phyloP scores from a whole-genome alignment of 2,797 vertebrate species.

The Odontamblyopus lacepedii region DNA sequence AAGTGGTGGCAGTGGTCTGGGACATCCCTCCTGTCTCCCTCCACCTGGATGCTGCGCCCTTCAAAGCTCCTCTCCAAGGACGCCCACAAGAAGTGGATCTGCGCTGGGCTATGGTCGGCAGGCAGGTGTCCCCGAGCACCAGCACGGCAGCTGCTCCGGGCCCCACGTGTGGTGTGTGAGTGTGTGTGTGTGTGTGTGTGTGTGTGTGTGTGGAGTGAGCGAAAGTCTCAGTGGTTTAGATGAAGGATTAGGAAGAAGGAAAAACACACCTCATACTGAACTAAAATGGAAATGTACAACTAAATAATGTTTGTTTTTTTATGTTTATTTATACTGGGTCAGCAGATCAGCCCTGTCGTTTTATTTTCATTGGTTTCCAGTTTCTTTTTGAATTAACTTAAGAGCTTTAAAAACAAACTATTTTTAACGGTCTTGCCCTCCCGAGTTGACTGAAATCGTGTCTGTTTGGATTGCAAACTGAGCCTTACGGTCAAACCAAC shows the following conservation, averaged over 20 bases:
- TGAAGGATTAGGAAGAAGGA: slow-evolving; percentile 6
- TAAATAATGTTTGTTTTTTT: neutral
- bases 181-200: slow-evolving; percentile 2
- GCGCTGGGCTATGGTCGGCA: slow-evolving; percentile 58
- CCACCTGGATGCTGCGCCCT: slow-evolving; percentile 75
- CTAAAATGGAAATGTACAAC: neutral
- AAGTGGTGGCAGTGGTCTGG: slow-evolving; percentile 46
- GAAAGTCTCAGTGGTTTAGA: neutral
- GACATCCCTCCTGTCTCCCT: slow-evolving; percentile 57
- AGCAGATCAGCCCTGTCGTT: too few species aligned
- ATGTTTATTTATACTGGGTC: too few species aligned
- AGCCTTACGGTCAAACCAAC: too few species aligned
- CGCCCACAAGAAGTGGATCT: slow-evolving; percentile 52
- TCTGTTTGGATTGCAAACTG: too few species aligned
- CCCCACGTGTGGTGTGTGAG: slow-evolving; percentile 31
- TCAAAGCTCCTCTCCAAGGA: slow-evolving; percentile 72
- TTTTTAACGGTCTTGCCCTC: too few species aligned
- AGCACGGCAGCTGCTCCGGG: slow-evolving; percentile 66
- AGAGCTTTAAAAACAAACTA: too few species aligned
- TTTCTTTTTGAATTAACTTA: too few species aligned
- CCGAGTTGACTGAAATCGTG: too few species aligned
- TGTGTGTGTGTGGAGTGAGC: slow-evolving; percentile 17
- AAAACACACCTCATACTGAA: neutral
- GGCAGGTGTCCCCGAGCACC: slow-evolving; percentile 69
- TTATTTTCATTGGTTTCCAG: too few species aligned